Base-by-base conservation (phyloP, 2,113 vertebrate species). In the Plectropomus leopardus region DNA sequence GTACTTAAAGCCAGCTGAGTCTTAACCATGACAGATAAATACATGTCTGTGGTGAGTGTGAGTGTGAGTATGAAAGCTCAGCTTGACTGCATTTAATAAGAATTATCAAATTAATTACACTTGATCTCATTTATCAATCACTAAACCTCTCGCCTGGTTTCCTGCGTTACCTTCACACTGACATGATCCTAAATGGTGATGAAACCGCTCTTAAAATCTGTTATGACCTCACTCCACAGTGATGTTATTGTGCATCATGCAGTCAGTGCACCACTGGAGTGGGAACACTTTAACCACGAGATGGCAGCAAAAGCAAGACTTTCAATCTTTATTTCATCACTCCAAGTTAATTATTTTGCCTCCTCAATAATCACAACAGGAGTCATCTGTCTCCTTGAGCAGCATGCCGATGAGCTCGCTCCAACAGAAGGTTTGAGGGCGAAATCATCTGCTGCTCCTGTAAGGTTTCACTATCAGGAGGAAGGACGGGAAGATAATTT, bases 301-400 rank as follows among this genome's bases (percentile, higher is more conserved):
- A 79, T 88, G 88, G 86, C 67, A 79, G 85, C 86, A 90, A 48
- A 64, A 51, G 53, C 26, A 77, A 47, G 16, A 28, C 53, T 71
- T 77, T 69, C 34, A 48, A 6, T 17, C 13, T 15, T 7, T 8
- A 15, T 21, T 47, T 55, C 17, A 58, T 51, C 23, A 21, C 47
- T 34, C 0, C 9, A 3, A 44, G 28, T 4, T 47, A 2, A n/a
- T 23, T 16, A 42, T 26, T 60, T 17, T 40, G 14, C 51, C 17
- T 21, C 44, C 10, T 54, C 3, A 67, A 75, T 69, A 19, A 74
- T 44, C 7, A 1, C 30, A 47, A 1, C 42, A 40, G 19, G 7
- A 15, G 17, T 21, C 21, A 7, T 17, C 36, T 30, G 11, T 66
- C 65, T 32, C 59, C 28, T 68, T 21, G 54, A 69, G 45, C 34